Conservation (phyloP, 2,113 vertebrate genomes). For the Ammodytes dubius region DNA sequence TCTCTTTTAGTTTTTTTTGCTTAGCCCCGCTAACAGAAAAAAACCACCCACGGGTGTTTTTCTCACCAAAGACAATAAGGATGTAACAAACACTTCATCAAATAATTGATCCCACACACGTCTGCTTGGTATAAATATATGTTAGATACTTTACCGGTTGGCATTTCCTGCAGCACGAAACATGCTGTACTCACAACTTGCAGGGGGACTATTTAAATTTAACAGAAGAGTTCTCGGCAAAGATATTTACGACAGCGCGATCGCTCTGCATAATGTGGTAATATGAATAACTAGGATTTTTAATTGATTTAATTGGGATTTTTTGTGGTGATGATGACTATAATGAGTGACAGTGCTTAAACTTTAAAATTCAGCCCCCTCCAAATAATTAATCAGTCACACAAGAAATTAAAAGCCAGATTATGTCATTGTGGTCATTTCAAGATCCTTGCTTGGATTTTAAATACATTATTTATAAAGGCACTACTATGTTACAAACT, state of each 20-base stretch:
- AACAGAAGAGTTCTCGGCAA: not conserved
- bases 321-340: not conserved
- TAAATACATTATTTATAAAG: not conserved
- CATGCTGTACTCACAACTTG: not conserved
- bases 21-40: slow-evolving; percentile 24
- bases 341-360: not conserved
- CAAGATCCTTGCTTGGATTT: not conserved
- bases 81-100: slow-evolving; percentile 38
- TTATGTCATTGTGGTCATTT: not conserved
- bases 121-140: slow-evolving; percentile 43
- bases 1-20: slow-evolving; percentile 22
- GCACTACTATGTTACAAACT: not conserved
- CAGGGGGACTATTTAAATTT: not conserved
- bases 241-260: not conserved
- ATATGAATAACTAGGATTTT: not conserved
- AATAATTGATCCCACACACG: slow-evolving; percentile 34
- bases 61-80: slow-evolving; percentile 31
- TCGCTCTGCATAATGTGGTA: slow-evolving; percentile 1
- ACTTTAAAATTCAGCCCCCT: no score
- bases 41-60: slow-evolving; percentile 1
- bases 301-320: not conserved
- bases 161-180: not conserved
- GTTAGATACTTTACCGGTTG: slow-evolving; percentile 11
- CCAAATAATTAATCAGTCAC: no score
- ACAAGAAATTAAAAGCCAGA: no score